Evolutionary conservation across 2,888 invertebrate species (phyloP), one percentile per base, ranked within the genome.

Genomic region (Toxonevra muliebris): DNA sequence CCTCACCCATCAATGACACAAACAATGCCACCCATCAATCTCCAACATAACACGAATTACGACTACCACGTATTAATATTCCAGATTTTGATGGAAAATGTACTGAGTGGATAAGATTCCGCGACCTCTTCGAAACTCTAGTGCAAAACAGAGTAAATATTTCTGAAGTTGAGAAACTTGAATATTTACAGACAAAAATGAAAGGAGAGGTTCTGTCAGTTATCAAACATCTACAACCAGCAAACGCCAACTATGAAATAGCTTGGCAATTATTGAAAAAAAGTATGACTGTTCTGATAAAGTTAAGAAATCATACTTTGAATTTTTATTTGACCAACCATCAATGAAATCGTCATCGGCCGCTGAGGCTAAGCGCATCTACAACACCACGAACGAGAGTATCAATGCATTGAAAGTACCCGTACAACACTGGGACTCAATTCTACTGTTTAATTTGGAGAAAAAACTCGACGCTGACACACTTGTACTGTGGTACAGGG

Each of bases 391-490:
- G 1, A 65, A 65, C 17, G 64, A 68, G 45, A 60, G 68, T 20
- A 40, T 54, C 54, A 63, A 68, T 60, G 68, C 63, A n/a, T 15
- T 68, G 40, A 68, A 54, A 42, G 68, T 60, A 15, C 68, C 68
- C 5, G 63, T 68, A 8, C 2, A 54, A 11, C 60, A 64, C 9
- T 68, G 68, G 64, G 45, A 68, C 12, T 66, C 53, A 45, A 43
- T 68, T 55, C 45, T 69, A 30, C 20, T 69, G 12, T 70, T 64
- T 53, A 60, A 30, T 11, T 57, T 72, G 9, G 61, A 70, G 68
- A 69, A 69, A 53, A 72, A 72, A 53, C 61, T 72, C 11, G 69
- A 72, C 15, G 15, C 20, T 9, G 70, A 72, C 3, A 69, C 67
- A 15, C 20, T 42, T 20, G 48, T 30, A n/a, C 61, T 70, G 17